Base-by-base conservation (phyloP, 2,888 invertebrate genomes). In the Teleogryllus oceanicus region DNA sequence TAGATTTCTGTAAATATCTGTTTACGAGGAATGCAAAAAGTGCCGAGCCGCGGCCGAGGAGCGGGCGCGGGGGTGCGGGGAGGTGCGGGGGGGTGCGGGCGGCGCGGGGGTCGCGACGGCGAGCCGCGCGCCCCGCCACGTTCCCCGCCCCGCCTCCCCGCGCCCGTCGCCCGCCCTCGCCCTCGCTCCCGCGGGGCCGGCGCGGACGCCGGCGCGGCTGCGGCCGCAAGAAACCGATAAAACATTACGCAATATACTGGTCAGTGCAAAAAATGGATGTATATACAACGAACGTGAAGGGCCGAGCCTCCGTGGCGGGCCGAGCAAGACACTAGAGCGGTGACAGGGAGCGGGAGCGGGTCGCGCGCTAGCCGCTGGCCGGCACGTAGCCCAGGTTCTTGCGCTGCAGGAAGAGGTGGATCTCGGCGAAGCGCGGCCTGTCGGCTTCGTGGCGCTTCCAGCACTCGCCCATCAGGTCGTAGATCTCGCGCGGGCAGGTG, bases 381-480 rank as follows among this genome's bases (percentile, higher is more conserved):
- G 91, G 91, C 83, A 91, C 89, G 86, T 89, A 91, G 75, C 92
- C 92, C 83, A 93, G 88, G 83, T 92, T 91, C 89, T 93, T 93
- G 81, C 91, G 86, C 83, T 91, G 91, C 83, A 96, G 90, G 88
- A 95, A 96, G 85, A 95, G 90, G 86, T 96, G 95, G 80, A 97
- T 94, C 88, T 96, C 96, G 85, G 93, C 90, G 89, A 97, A 97
- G 82, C 93, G 91, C 0, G 96, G 96, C 74, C 97, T 89, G 85
- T 95, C 93, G 79, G 90, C 89, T 78, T 94, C 93, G 84, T 93
- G 92, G 80, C 94, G 90, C 84, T 94, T 93, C 96, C 96, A 97
- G 88, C 96, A 97, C 87, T 96, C 96, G 84, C 92, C 92, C 94
- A 97, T 95, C 84, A 96, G 91, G 87, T 95, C 96, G 89, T 94